Evolutionary conservation across 2,797 vertebrate genomes (phyloP), one percentile per base, ranked within the genome.

Genomic region (Falco columbarius): DNA sequence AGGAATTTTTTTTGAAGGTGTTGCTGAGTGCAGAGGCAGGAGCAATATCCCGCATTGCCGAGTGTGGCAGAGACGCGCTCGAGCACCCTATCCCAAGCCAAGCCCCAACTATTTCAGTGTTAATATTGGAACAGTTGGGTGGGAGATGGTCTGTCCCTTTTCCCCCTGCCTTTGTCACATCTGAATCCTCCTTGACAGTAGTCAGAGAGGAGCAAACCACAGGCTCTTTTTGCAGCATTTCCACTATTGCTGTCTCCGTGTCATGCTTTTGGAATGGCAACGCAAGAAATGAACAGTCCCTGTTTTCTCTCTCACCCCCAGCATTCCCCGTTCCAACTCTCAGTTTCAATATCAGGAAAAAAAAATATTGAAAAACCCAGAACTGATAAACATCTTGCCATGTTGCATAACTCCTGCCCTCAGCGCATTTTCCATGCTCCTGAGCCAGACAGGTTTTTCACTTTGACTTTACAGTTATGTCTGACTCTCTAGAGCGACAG

Each of bases 361-460:
- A 4, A 9, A 32, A 40, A 26, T 29, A 11, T 2, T 19, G 12
- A 61, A 91, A 40, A 11, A 1, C 4, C 0, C 34, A 61, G 63
- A 67, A 56, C 8, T 20, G 86, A 96, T 93, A 92, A 94, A 74
- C 71, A 82, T 93, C 86, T 96, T 47, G 27, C 93, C 36, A 17
- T 38, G 32, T 85, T 93, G 81, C 81, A 8, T 59, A 94, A 87
- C 56, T 90, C 34, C 63, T 63, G 47, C 71, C 54, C 74, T 87
- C 55, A 19, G 86, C 0, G 1, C 61, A 44, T 95, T 95, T 97
- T 96, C 88, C 81, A 8, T 9, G n/a, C 29, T 95, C 70, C 40
- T 0, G 0, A 66, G 74, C 74, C 74, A 95, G 94, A 42, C 63
- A 87, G 94, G 86, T 92, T 97, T 86, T 67, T 83, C 59, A 56